Evolutionary conservation across 2,113 vertebrate genomes (phyloP).

Genomic region (Channa argus): DNA sequence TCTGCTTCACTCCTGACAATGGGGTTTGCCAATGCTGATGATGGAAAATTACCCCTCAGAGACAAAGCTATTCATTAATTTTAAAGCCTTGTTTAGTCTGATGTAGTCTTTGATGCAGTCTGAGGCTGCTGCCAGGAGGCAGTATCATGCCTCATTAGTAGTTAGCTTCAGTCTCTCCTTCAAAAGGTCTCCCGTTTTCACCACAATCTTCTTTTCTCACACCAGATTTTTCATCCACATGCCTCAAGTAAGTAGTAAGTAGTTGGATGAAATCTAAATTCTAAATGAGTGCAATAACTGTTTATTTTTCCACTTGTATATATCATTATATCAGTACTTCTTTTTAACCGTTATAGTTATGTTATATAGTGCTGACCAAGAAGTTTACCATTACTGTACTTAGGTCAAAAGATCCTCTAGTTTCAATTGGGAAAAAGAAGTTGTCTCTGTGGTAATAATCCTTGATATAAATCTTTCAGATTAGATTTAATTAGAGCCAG

Average conservation of each 20-base stretch:
- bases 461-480: conserved; percentile 61
- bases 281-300: conserved; percentile 48
- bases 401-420: conserved; percentile 46
- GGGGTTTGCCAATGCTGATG: conserved; percentile 79
- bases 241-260: conserved; percentile 20
- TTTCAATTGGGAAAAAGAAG: conserved; percentile 5
- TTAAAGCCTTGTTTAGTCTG: conserved; percentile 85
- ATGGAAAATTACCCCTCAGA: conserved; percentile 84
- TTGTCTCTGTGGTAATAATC: conserved; percentile 47
- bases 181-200: conserved; percentile 65
- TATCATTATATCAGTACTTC: conserved; percentile 3
- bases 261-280: conserved; percentile 39
- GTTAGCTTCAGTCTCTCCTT: conserved; percentile 69
- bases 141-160: conserved; percentile 79
- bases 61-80: conserved; percentile 85
- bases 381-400: conserved; percentile 33
- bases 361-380: conserved; percentile 55
- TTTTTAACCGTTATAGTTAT: conserved; percentile 16
- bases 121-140: conserved; percentile 76
- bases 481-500: conserved; percentile 55
- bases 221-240: conserved; percentile 21
- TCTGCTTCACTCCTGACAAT: conserved; percentile 68
- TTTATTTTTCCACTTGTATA: background rate
- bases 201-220: conserved; percentile 45
- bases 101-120: conserved; percentile 83